Evolutionary conservation across 2,888 invertebrate genomes (phyloP), one percentile per base, ranked within the genome.

Genomic region (Dendrolimus houi): DNA sequence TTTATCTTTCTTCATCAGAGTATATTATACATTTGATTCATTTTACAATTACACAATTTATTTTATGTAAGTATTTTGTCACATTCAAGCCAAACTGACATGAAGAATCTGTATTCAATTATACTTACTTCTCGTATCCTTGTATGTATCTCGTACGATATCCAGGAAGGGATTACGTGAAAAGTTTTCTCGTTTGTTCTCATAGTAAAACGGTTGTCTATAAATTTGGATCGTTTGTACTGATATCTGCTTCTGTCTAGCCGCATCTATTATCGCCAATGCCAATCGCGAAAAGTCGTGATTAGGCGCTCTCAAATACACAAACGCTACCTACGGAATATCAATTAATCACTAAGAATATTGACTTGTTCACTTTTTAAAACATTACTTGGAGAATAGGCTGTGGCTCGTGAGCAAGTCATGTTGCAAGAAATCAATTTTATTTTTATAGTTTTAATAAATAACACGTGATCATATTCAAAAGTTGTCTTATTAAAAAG

Each of bases 41-140:
- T 29, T 29, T 29, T 29, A 29, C 29, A 29, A 29, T 29, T 29
- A 29, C 29, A 6, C 29, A 6, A 29, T 29, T 29, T 29, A 29
- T 6, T 17, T 17, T 17, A 17, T 29, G 2, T 29, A 29, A 29
- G 29, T 29, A 47, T 47, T 12, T 47, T 47, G 47, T 9, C 9
- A 12, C 9, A 47, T 47, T 2, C 9, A 47, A 10, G 9, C 2
- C 9, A 47, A 47, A 47, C 9, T 12, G 12, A 10, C 9, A 9
- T 47, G 9, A 47, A 2, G 9, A 47, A 10, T 47, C 12, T 47
- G 41, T 40, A 17, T 55, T 52, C 53, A 58, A 54, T 54, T 52
- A 41, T 57, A 78, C 96, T 94, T 87, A 98, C 98, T 97, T 92
- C 98, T 92, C n/a, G 97, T 96, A 69, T 96, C 95, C 62, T 92